Conservation (phyloP, 2,888 invertebrate species). For the Orthosia gothica region DNA sequence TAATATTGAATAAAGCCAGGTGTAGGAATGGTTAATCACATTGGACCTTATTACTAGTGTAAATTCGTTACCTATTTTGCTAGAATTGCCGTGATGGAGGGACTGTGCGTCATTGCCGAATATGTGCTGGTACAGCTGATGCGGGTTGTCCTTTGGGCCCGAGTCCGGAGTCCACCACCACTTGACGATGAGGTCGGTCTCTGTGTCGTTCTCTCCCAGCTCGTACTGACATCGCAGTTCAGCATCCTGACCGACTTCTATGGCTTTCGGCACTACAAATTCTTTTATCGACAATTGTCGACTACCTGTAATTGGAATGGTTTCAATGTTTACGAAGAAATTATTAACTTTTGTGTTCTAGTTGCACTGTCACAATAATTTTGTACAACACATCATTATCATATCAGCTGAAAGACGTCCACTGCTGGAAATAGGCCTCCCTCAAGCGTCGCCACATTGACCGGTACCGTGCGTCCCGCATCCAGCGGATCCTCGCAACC, state of each 20-base stretch:
- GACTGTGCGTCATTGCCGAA: slow-evolving; percentile 66
- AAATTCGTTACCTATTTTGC: slow-evolving; percentile 71
- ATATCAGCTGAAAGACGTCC: no score
- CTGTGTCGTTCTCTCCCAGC: slow-evolving; percentile 67
- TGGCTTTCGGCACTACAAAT: slow-evolving; percentile 79
- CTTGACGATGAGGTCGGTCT: slow-evolving; percentile 77
- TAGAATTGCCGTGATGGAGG: slow-evolving; percentile 62
- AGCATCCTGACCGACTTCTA: slow-evolving; percentile 76
- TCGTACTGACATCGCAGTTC: slow-evolving; percentile 78
- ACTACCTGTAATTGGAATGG: slow-evolving; percentile 77
- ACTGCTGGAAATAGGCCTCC: no score
- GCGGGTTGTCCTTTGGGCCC: slow-evolving; percentile 67
- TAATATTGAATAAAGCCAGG: neutral
- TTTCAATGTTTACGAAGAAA: neutral
- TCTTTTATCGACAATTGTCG: slow-evolving; percentile 81
- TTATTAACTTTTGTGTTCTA: neutral
- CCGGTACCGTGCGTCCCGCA: no score
- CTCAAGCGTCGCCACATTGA: no score
- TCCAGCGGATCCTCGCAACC: no score
- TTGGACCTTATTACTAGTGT: neutral
- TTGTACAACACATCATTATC: no score
- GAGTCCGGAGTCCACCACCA: slow-evolving; percentile 84
- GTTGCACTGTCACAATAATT: neutral
- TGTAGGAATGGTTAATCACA: neutral
- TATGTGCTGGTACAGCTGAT: slow-evolving; percentile 81